These are phyloP conservation scores for Paratrypauchen microcephalus DNA, from an alignment of 2,797 vertebrate genomes.

Conservation along the genomic window DNA sequence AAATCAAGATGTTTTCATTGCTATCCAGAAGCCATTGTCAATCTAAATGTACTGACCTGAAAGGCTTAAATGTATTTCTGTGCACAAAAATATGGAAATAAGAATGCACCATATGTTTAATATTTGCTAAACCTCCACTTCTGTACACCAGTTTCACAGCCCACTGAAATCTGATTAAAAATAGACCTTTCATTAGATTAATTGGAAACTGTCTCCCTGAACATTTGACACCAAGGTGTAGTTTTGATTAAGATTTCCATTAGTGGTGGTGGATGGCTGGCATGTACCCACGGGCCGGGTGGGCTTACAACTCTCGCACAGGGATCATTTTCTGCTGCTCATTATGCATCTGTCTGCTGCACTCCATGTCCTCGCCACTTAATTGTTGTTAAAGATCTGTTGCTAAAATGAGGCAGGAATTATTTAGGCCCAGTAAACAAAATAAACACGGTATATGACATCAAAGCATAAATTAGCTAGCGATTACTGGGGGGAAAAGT, in stretches of 20 bases:
- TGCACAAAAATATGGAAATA: conserved; percentile 22
- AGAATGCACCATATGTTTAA: background rate
- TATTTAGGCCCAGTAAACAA: conserved; percentile 81
- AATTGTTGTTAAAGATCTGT: conserved; percentile 83
- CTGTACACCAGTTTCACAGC: background rate
- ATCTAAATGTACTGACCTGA: too few species aligned
- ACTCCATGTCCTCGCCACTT: conserved; percentile 71
- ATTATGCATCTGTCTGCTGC: conserved; percentile 73
- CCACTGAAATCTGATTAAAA: conserved; percentile 13
- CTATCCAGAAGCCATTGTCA: too few species aligned
- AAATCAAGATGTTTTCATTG: too few species aligned
- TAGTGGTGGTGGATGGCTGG: conserved; percentile 42
- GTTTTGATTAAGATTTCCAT: conserved; percentile 53
- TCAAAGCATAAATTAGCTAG: conserved; percentile 80
- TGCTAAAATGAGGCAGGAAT: conserved; percentile 78
- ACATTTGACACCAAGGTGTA: conserved; percentile 23
- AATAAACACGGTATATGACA: conserved; percentile 78
- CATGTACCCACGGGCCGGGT: conserved; percentile 38
- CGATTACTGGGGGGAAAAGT: conserved; percentile 73
- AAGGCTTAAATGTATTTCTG: conserved; percentile 10
- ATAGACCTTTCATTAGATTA: conserved; percentile 16
- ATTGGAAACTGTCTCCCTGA: conserved; percentile 19
- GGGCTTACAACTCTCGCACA: conserved; percentile 54
- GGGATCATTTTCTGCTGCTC: conserved; percentile 77
- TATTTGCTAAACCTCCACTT: background rate